Evolutionary conservation across 2,113 vertebrate species (phyloP), one percentile per base, ranked within the genome.

Genomic region (Prionailurus bengalensis): DNA sequence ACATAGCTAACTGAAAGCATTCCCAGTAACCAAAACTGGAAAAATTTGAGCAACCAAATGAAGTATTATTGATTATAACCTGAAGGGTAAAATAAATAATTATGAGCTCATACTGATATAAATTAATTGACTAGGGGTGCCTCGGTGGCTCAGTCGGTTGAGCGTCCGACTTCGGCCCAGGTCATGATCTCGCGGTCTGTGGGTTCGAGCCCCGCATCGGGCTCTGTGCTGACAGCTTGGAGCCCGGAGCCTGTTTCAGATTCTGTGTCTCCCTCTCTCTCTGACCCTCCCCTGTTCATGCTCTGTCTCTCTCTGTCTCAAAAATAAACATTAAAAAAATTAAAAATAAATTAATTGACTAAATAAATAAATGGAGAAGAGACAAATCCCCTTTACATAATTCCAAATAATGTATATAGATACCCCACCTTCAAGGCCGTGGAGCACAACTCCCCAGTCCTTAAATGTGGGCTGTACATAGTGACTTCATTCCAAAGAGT

Each of bases 1-100:
- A 83, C 36, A 42, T 25, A 78, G 16, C 48, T n/a, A 91, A 79
- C 3, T 71, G 31, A 91, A 96, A 95, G 73, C 70, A 42, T 11
- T 87, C 36, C 71, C 81, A 87, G 31, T 73, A 70, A 84, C 36
- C 45, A 74, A 90, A 95, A 65, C 23, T 79, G 39, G 83, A 91
- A 93, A 27, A 63, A 65, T 86, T 70, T 96, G 51, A 90, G 31
- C 29, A 94, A 79, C 12, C 80, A 88, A 96, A 91, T 70, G 58
- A 96, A 89, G 23, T 39, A 85, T 90, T 71, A 48, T 58, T 86
- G 29, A 79, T 83, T 74, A 83, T 33, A 95, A 61, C 7, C 29
- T 25, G 8, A 91, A 86, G 3, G 53, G 51, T 19, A 78, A 97
- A 92, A 84, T 63, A 78, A 97, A 42, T 58, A 79, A 65, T 68